Conservation (phyloP, 2,113 vertebrate genomes). For the Malurus alboscapulatus region DNA sequence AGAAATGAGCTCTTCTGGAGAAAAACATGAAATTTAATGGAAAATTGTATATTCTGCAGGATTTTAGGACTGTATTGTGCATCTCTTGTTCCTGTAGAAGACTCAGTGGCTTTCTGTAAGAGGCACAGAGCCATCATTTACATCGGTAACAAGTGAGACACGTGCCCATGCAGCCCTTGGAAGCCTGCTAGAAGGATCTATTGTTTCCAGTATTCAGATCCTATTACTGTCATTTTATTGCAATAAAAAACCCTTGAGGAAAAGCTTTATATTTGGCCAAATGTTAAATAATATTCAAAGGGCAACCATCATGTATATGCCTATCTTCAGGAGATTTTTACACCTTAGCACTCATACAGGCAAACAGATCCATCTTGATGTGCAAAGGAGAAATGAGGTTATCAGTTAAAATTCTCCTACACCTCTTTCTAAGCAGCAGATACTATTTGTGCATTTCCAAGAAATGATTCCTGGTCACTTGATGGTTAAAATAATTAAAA, state of each 20-base stretch:
- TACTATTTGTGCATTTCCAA: background rate
- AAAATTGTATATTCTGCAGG: conserved; percentile 7
- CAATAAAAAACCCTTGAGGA: background rate
- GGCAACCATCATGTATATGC: background rate
- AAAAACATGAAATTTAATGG: background rate
- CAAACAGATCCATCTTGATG: conserved; percentile 4
- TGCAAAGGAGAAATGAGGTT: conserved; percentile 11
- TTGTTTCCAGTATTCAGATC: conserved; percentile 15
- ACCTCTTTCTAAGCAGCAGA: background rate
- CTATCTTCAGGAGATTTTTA: background rate
- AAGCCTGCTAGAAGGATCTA: background rate
- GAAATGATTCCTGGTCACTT: background rate
- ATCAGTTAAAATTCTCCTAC: background rate
- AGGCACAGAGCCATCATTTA: background rate
- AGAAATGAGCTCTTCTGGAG: background rate
- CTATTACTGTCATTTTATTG: background rate
- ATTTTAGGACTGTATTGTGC: background rate
- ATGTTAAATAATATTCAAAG: background rate
- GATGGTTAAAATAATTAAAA: background rate
- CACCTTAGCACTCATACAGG: background rate
- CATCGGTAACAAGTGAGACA: background rate
- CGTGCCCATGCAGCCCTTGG: background rate
- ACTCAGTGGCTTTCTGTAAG: background rate
- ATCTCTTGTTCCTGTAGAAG: background rate
- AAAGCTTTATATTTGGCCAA: background rate